Evolutionary conservation across 2,888 invertebrate species (phyloP).

Genomic region (Anagyrus pseudococci): DNA sequence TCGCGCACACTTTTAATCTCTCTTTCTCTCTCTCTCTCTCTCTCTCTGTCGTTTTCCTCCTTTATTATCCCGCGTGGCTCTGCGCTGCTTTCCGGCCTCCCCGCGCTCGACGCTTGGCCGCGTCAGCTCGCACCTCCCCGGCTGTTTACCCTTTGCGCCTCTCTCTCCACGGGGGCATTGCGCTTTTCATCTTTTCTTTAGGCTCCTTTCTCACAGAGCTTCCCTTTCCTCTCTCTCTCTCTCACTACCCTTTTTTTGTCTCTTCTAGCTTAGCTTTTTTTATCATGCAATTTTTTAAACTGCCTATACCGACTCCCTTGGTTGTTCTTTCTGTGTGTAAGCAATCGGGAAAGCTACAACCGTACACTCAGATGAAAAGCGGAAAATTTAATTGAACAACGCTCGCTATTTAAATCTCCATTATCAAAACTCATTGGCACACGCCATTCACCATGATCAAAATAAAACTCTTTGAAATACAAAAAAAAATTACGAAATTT

Average conservation of each 20-base stretch:
- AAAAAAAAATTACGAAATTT: no score
- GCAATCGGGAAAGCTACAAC: no score
- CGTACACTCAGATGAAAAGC: no score
- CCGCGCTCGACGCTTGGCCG: no score
- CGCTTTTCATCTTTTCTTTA: constrained; percentile 27
- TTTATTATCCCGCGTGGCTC: constrained; percentile 8
- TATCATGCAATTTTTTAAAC: background rate
- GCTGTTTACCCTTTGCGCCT: constrained; percentile 25
- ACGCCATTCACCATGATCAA: no score
- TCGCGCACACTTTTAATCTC: no score
- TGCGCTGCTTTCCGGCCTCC: constrained; percentile 35
- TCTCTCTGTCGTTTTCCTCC: constrained; percentile 22
- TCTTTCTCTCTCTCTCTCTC: constrained; percentile 24
- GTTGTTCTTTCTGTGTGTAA: no score
- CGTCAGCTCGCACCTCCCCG: constrained; percentile 58
- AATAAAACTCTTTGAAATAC: no score
- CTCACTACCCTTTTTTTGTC: background rate
- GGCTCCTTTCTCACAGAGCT: background rate
- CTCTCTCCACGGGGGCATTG: constrained; percentile 17
- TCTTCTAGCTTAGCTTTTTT: background rate
- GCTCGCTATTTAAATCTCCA: no score
- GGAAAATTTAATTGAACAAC: no score
- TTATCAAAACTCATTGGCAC: no score
- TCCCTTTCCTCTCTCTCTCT: background rate
- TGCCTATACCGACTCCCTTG: no score